These are phyloP conservation scores for Sepiola atlantica DNA, from an alignment of 2,888 invertebrate species.

Conservation along the genomic window DNA sequence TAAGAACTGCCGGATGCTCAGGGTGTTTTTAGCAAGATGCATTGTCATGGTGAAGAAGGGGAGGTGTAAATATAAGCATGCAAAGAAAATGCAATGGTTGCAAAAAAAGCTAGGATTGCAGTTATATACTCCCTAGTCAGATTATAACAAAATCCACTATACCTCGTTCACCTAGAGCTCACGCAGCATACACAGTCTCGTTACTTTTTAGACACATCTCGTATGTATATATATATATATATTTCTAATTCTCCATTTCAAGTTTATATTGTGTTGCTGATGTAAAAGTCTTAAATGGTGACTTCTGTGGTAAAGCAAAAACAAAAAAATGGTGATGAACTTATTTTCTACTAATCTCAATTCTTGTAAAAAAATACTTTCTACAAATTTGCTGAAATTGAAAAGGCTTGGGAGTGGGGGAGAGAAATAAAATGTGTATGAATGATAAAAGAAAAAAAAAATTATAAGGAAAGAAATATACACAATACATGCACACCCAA, in stretches of 20 bases:
- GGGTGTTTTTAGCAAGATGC: too few species aligned
- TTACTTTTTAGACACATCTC: neutral
- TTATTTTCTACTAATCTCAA: conserved; percentile 17
- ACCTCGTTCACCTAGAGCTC: too few species aligned
- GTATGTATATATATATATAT: neutral
- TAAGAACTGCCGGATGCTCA: too few species aligned
- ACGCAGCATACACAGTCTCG: too few species aligned
- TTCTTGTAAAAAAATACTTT: neutral
- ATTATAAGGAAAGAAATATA: neutral
- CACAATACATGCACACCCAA: conserved; percentile 14
- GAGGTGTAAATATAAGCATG: too few species aligned
- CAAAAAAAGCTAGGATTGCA: too few species aligned
- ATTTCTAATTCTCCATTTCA: neutral
- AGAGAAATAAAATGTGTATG: neutral
- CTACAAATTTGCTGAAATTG: neutral
- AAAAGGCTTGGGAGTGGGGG: neutral
- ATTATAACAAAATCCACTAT: too few species aligned
- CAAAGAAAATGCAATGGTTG: too few species aligned
- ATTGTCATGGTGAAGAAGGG: too few species aligned
- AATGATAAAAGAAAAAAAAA: neutral
- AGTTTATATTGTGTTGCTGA: conserved; percentile 1
- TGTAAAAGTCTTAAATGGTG: conserved; percentile 11
- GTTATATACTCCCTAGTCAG: too few species aligned
- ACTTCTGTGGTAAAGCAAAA: neutral
- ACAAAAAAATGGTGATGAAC: neutral